These are phyloP conservation scores for Lypha dubia DNA, from an alignment of 2,888 invertebrate species.

Conservation along the genomic window DNA sequence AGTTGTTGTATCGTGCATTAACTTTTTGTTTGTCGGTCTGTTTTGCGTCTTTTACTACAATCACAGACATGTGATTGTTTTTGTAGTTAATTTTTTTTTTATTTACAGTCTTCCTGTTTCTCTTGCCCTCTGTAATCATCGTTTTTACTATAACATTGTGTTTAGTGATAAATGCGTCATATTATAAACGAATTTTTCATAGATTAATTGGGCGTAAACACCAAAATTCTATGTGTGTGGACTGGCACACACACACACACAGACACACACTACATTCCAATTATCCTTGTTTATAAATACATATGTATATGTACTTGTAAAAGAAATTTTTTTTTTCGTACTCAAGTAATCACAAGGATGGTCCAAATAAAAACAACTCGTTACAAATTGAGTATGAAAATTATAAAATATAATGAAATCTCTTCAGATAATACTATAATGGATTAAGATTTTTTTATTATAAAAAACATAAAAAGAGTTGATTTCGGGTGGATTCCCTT, in stretches of 20 bases:
- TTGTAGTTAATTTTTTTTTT: conserved; percentile 24
- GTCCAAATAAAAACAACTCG: not conserved
- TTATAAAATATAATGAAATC: too few species aligned
- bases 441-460: too few species aligned
- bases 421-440: too few species aligned
- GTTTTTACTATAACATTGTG: conserved; percentile 67
- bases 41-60: not conserved
- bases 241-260: conserved; percentile 14
- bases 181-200: conserved; percentile 82
- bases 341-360: not conserved
- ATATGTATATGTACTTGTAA: conserved; percentile 38
- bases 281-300: conserved; percentile 10
- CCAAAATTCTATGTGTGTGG: conserved; percentile 59
- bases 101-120: not conserved
- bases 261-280: not conserved
- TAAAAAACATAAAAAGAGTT: too few species aligned
- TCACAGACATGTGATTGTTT: conserved; percentile 21
- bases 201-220: conserved; percentile 82
- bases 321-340: conserved; percentile 12
- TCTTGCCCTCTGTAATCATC: conserved; percentile 58
- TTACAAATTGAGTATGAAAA: too few species aligned
- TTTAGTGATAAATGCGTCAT: conserved; percentile 77
- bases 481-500: too few species aligned
- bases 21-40: conserved; percentile 20
- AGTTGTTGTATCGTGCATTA: conserved; percentile 5